These are phyloP conservation scores for Drosophila mayaguana DNA, from an alignment of 2,888 invertebrate genomes.

Conservation along the genomic window DNA sequence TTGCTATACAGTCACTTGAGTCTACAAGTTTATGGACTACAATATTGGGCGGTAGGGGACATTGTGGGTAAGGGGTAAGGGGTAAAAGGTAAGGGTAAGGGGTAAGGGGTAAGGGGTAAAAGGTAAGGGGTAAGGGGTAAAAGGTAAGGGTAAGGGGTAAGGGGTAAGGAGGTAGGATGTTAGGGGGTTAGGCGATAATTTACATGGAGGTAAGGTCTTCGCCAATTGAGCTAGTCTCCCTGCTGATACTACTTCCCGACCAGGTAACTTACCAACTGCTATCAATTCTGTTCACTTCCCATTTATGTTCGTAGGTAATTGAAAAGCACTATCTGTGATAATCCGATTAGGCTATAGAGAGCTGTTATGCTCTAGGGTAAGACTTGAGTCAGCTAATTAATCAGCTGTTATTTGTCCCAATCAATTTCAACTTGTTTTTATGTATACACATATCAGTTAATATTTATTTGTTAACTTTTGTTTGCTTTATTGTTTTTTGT, in stretches of 20 bases:
- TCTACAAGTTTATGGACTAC: background rate
- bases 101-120: background rate
- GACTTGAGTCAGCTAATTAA: background rate
- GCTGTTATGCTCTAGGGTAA: background rate
- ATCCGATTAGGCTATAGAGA: background rate
- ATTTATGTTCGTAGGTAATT: background rate
- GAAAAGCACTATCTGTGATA: background rate
- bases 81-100: background rate
- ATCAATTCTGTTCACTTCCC: background rate
- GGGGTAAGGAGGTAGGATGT: background rate
- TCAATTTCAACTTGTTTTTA: background rate
- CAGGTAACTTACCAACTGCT: background rate
- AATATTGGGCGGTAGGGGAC: background rate
- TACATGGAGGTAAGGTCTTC: too few species aligned
- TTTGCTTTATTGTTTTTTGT: slow-evolving; percentile 14
- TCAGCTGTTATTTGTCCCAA: slow-evolving; percentile 4
- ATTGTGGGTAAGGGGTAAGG: background rate
- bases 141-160: background rate
- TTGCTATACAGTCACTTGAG: background rate
- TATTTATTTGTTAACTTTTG: slow-evolving; percentile 39
- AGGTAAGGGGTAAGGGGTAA: background rate
- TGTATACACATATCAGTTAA: background rate
- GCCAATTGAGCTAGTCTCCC: background rate
- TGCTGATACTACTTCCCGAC: background rate
- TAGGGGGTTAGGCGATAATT: background rate